Conservation (phyloP, 2,888 invertebrate genomes). For the Pyrrhosoma nymphula region DNA sequence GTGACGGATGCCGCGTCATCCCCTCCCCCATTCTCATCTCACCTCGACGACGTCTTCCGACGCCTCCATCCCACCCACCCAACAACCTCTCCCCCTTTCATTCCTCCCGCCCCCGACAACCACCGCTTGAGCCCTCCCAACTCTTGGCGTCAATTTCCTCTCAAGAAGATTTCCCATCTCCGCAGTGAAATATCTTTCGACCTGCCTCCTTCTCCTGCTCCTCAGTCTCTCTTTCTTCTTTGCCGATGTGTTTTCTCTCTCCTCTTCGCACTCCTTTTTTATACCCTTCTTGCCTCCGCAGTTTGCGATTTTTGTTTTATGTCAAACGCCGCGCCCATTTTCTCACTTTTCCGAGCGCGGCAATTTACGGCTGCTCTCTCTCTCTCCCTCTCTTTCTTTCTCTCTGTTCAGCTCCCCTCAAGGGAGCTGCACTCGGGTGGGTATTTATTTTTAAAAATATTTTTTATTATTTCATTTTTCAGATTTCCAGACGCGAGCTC, state of each 20-base stretch:
- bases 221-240: background rate
- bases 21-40: background rate
- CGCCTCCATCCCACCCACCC: background rate
- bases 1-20: background rate
- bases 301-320: background rate
- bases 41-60: background rate
- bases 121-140: background rate
- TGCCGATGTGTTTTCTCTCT: background rate
- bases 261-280: background rate
- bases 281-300: too few relatives aligned
- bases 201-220: background rate
- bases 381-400: background rate
- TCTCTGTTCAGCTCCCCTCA: background rate
- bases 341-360: background rate
- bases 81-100: background rate
- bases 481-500: background rate
- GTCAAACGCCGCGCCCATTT: background rate
- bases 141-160: constrained; percentile 60
- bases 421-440: background rate
- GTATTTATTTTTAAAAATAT: background rate
- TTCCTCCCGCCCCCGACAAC: background rate
- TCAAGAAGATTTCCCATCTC: constrained; percentile 59
- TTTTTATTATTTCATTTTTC: background rate
- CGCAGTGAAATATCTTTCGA: constrained; percentile 46
- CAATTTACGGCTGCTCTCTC: background rate